phyloP scores from a whole-genome alignment of 2,113 vertebrate genomes.

The Micronisus gabar region DNA sequence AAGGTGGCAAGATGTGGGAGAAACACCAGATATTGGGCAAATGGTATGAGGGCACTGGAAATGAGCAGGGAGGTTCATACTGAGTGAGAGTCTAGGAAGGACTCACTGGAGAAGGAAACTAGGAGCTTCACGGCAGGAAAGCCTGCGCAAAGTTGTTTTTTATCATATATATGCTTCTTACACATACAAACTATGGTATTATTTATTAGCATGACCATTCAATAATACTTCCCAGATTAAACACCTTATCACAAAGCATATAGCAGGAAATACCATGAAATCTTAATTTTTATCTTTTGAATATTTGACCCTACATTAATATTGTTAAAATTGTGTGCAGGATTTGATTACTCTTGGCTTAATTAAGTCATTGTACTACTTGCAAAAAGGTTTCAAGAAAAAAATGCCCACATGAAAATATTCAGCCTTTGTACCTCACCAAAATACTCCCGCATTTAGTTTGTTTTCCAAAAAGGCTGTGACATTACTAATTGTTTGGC shows the following conservation, averaged over 20 bases:
- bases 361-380: not conserved
- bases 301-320: not conserved
- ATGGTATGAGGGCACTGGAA: not conserved
- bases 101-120: not conserved
- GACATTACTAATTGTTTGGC: not conserved
- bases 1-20: not conserved
- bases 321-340: not conserved
- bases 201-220: not conserved
- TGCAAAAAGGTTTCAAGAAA: not conserved
- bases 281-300: not conserved
- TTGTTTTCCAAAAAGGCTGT: not conserved
- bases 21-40: not conserved
- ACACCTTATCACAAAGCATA: not conserved
- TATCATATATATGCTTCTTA: not conserved
- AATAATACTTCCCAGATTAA: not conserved
- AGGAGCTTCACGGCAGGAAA: not conserved
- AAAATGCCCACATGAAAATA: not conserved
- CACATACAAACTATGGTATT: not conserved
- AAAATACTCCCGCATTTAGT: not conserved
- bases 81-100: not conserved
- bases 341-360: not conserved
- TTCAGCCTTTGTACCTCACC: not conserved
- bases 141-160: not conserved
- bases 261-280: not conserved
- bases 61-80: not conserved